Evolutionary conservation across 1,140 invertebrate species (phyloP).

Genomic region (Papilio dardanus): DNA sequence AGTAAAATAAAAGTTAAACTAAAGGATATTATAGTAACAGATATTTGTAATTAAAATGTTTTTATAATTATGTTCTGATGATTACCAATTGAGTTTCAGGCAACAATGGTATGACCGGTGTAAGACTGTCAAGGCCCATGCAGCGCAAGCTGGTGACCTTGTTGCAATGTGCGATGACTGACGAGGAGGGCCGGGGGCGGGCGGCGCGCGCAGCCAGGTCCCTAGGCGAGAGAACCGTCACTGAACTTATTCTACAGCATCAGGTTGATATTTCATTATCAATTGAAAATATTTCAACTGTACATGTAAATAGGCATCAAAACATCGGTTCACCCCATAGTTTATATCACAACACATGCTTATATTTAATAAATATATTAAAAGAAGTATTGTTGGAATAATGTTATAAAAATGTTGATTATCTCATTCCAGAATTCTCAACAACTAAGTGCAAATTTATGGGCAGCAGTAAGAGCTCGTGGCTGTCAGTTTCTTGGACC

Average conservation of each 20-base stretch:
- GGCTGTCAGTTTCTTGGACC: slow-evolving; percentile 99
- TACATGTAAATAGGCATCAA: too few relatives aligned
- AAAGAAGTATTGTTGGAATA: neutral
- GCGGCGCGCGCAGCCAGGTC: slow-evolving; percentile 94
- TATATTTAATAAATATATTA: too few relatives aligned
- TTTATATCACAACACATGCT: too few relatives aligned
- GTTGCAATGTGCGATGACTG: slow-evolving; percentile 95
- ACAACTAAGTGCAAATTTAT: slow-evolving; percentile 84
- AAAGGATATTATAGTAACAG: too few relatives aligned
- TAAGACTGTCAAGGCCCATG: slow-evolving; percentile 94
- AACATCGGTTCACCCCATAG: too few relatives aligned
- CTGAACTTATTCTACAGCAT: slow-evolving; percentile 97
- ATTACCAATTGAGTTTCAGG: slow-evolving; percentile 46
- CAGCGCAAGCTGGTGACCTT: slow-evolving; percentile 96
- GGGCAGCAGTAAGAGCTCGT: slow-evolving; percentile 97
- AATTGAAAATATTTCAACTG: neutral
- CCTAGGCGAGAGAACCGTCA: slow-evolving; percentile 96
- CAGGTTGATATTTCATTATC: slow-evolving; percentile 58
- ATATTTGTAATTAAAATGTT: too few relatives aligned
- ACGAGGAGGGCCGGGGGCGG: slow-evolving; percentile 92
- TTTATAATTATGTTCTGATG: neutral
- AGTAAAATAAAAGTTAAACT: too few relatives aligned
- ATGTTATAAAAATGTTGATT: neutral
- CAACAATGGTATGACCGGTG: slow-evolving; percentile 56
- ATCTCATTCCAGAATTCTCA: slow-evolving; percentile 64